Conservation (phyloP, 2,113 vertebrate species). For the Rhizomys pruinosus region DNA sequence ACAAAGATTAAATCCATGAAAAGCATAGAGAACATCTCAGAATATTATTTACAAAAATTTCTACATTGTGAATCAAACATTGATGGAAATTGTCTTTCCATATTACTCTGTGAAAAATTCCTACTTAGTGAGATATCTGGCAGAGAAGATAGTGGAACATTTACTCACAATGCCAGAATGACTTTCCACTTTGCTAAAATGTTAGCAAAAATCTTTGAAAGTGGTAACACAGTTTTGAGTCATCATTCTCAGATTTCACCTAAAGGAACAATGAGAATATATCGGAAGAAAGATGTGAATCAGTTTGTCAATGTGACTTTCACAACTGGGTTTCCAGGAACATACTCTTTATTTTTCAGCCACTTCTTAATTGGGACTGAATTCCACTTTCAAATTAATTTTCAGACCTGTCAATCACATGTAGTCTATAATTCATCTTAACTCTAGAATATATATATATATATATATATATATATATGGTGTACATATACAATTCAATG, state of each 20-base stretch:
- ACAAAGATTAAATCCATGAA: slow-evolving; percentile 41
- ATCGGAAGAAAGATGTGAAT: background rate
- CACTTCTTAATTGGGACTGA: background rate
- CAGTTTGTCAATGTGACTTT: background rate
- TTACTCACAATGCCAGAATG: slow-evolving; percentile 56
- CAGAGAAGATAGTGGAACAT: slow-evolving; percentile 44
- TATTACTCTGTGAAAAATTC: slow-evolving; percentile 13
- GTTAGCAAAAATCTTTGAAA: slow-evolving; percentile 58
- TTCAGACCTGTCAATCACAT: background rate
- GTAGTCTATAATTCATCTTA: background rate
- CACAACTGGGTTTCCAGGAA: background rate
- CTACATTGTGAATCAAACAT: slow-evolving; percentile 8
- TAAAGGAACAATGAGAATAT: slow-evolving; percentile 32
- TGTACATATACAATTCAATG: background rate
- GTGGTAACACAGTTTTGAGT: slow-evolving; percentile 37
- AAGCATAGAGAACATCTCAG: slow-evolving; percentile 33
- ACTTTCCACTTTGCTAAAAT: slow-evolving; percentile 60
- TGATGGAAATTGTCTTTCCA: slow-evolving; percentile 48
- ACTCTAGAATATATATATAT: background rate
- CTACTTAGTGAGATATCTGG: slow-evolving; percentile 55
- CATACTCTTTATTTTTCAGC: background rate
- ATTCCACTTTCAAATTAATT: background rate
- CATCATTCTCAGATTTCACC: slow-evolving; percentile 46
- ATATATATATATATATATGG: background rate
- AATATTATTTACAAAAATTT: slow-evolving; percentile 63